Evolutionary conservation across 2,113 vertebrate species (phyloP), one percentile per base, ranked within the genome.

Genomic region (Anser cygnoides): DNA sequence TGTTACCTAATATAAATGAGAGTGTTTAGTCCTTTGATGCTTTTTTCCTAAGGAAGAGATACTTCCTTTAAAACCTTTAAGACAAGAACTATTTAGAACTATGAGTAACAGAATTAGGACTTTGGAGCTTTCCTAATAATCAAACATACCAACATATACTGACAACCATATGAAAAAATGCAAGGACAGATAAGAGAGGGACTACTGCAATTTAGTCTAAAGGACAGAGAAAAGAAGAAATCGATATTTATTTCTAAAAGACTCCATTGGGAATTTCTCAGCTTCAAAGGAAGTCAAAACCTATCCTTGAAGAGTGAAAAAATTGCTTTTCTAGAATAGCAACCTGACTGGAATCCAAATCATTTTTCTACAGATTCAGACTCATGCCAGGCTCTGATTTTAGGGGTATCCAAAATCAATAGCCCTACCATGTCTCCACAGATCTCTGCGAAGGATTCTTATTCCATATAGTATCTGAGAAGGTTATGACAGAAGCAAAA

Each of bases 191-290:
- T 79, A 63, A 92, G 46, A 76, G 61, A 91, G 13, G 12, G 46
- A 50, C 23, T 84, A 25, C 13, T 92, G 65, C 58, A 94, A 83
- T 89, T 85, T 67, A 78, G 22, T 84, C 23, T 73, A 83, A 87
- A 95, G 67, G 74, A 88, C 78, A 77, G 20, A 59, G 63, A 74
- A 75, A 66, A 87, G 39, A 37, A 89, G 54, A 59, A 95, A 95
- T 96, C 93, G 92, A 91, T 95, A 90, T 76, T 92, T 96, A 95
- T 95, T 93, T 91, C 59, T 85, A 76, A 90, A 97, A 92, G 70
- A 43, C 39, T 70, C 83, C 0, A 0, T 15, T 73, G 84, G 63
- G 90, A 94, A 90, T 85, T 83, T 83, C 74, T 85, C 58, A 2
- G 1, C 66, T 89, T 91, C 78, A 85, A 91, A 91, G 31, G 55